Evolutionary conservation across 2,113 vertebrate species (phyloP).

Genomic region (Morphnarchus princeps): DNA sequence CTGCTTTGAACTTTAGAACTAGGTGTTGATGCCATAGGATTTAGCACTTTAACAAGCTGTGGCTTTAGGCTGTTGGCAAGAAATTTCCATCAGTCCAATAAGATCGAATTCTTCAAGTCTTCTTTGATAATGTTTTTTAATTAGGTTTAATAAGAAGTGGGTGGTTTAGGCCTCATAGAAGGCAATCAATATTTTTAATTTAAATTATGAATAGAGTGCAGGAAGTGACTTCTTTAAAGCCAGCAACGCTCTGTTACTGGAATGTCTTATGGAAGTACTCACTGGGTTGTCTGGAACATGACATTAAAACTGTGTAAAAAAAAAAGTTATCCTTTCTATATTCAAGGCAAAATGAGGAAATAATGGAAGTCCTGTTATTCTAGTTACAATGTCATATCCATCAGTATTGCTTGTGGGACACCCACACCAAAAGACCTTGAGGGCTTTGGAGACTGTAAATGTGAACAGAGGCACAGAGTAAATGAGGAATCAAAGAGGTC

Average conservation of each 20-base stretch:
- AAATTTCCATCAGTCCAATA: neutral
- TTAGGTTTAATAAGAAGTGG: neutral
- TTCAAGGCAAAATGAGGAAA: neutral
- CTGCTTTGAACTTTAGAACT: neutral
- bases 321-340: neutral
- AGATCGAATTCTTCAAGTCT: neutral
- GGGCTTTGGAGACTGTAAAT: neutral
- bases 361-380: neutral
- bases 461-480: rapidly evolving
- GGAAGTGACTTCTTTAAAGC: neutral
- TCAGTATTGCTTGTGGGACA: neutral
- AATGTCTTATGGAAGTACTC: neutral
- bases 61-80: neutral
- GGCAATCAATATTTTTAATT: constrained; percentile 17
- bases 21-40: neutral
- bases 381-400: neutral
- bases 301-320: neutral
- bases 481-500: neutral
- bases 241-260: neutral
- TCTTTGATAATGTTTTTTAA: neutral
- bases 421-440: neutral
- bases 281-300: neutral
- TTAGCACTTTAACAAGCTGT: neutral
- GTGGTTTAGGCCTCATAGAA: neutral
- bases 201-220: neutral